phyloP scores from a whole-genome alignment of 1,140 invertebrate species.

The Aphaenogaster ashmeadi region DNA sequence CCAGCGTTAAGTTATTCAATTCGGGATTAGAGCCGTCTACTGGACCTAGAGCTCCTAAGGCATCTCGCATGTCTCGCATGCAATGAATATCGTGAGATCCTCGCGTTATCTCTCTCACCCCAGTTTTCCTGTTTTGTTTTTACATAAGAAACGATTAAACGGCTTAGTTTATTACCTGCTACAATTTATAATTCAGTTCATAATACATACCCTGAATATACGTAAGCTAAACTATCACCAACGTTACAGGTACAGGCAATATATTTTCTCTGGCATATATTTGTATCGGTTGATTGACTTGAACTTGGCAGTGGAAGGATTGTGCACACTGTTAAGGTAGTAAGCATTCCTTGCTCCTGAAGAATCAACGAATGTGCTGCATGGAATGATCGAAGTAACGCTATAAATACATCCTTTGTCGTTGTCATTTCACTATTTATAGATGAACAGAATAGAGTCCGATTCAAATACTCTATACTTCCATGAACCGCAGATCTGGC shows the following conservation, averaged over 20 bases:
- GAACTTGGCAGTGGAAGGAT: slow-evolving; percentile 89
- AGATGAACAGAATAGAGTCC: slow-evolving; percentile 89
- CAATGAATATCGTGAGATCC: slow-evolving; percentile 96
- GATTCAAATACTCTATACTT: slow-evolving; percentile 94
- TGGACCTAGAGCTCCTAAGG: slow-evolving; percentile 95
- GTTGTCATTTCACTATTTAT: slow-evolving; percentile 79
- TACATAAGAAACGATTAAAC: slow-evolving; percentile 7
- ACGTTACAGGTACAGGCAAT: slow-evolving; percentile 97
- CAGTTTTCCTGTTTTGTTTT: slow-evolving; percentile 77
- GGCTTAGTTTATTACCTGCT: not conserved
- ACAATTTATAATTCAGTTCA: not conserved
- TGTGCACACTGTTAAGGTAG: slow-evolving; percentile 94
- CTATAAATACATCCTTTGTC: slow-evolving; percentile 91
- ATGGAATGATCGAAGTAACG: slow-evolving; percentile 94
- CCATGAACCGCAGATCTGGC: slow-evolving; percentile 96
- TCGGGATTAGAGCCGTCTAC: slow-evolving; percentile 96
- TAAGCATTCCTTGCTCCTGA: slow-evolving; percentile 94
- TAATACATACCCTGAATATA: slow-evolving; percentile 90
- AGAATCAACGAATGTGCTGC: slow-evolving; percentile 96
- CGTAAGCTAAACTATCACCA: slow-evolving; percentile 96
- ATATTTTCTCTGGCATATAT: slow-evolving; percentile 87
- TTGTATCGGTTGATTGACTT: slow-evolving; percentile 73
- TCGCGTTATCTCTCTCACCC: slow-evolving; percentile 84
- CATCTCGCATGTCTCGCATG: slow-evolving; percentile 97
- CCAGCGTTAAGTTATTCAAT: slow-evolving; percentile 96